Percentiles rank a stretch among this genome's conserved stretches.
Evolutionary conservation across 2,888 invertebrate species (phyloP).

Genomic region (Spodoptera littoralis): DNA sequence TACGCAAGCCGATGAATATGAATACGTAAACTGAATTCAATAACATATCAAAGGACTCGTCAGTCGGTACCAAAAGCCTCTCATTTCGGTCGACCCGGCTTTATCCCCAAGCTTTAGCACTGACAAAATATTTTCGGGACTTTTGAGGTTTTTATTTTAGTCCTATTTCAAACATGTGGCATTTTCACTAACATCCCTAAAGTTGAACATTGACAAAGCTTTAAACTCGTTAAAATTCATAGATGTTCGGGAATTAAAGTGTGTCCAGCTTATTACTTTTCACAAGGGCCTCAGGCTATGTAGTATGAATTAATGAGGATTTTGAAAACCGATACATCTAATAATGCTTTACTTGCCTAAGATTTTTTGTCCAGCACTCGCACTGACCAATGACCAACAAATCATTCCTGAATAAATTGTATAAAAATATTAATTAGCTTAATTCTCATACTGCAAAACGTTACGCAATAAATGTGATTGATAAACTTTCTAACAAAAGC

Average conservation of each 20-base stretch:
- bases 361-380: no score
- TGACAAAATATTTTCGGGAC: constrained; percentile 64
- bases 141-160: constrained; percentile 54
- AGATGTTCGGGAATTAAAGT: background rate
- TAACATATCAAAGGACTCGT: constrained; percentile 80
- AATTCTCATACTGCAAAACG: constrained; percentile 19
- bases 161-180: constrained; percentile 35
- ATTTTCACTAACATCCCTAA: constrained; percentile 23
- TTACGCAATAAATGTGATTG: constrained; percentile 35
- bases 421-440: background rate
- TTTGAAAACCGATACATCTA: no score
- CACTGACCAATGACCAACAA: no score
- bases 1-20: constrained; percentile 64
- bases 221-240: constrained; percentile 3
- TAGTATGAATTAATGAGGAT: no score
- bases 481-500: constrained; percentile 24
- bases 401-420: background rate
- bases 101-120: constrained; percentile 69
- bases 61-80: constrained; percentile 63
- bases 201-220: constrained; percentile 22
- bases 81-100: constrained; percentile 69
- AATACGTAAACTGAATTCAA: constrained; percentile 80
- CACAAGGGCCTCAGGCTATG: no score
- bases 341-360: no score
- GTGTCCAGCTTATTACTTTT: no score